These are phyloP conservation scores for Paedocypris micromegethes DNA, from an alignment of 2,797 vertebrate species.

Conservation along the genomic window DNA sequence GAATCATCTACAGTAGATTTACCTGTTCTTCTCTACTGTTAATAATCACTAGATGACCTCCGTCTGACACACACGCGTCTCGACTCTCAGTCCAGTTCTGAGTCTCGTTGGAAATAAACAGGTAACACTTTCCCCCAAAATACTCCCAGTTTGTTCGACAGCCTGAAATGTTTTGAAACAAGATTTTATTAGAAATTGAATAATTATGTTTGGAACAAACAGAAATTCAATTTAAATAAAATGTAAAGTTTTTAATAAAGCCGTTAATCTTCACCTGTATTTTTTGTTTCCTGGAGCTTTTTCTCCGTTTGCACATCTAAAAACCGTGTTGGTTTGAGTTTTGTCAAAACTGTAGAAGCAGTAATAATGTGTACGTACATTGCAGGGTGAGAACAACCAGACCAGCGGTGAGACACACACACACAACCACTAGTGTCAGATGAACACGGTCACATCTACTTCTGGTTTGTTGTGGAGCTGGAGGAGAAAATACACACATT, in stretches of 20 bases:
- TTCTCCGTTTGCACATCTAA: not conserved
- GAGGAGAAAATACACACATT: not conserved
- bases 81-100: not conserved
- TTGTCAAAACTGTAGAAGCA: too few relatives aligned
- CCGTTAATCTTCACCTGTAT: not conserved
- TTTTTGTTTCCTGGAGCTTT: not conserved
- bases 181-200: too few relatives aligned
- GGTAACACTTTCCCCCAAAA: slow-evolving; percentile 4
- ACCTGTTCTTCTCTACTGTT: slow-evolving; percentile 19
- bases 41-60: slow-evolving; percentile 19
- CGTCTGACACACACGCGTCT: not conserved
- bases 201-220: too few relatives aligned
- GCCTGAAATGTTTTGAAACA: too few relatives aligned
- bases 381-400: not conserved
- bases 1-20: not conserved
- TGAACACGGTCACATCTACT: not conserved
- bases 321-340: not conserved
- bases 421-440: slow-evolving; percentile 8
- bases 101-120: not conserved
- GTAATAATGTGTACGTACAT: slow-evolving; percentile 2
- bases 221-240: too few relatives aligned
- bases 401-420: not conserved
- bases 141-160: slow-evolving; percentile 14
- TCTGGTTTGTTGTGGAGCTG: slow-evolving; percentile 5
- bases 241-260: too few relatives aligned